phyloP scores from a whole-genome alignment of 2,797 vertebrate species.

The Sternotherus odoratus region DNA sequence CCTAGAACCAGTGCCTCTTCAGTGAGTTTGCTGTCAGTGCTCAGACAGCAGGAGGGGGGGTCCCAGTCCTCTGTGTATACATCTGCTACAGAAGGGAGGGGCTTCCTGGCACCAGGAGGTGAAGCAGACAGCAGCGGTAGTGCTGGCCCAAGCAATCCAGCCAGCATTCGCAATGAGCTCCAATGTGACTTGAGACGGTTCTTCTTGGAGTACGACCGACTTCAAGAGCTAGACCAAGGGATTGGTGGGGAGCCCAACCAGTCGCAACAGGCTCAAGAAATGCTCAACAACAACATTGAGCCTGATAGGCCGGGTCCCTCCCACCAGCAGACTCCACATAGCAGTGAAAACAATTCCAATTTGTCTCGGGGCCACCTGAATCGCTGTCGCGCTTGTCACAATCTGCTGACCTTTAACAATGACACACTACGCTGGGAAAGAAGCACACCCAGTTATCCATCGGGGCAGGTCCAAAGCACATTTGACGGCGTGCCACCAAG shows the following conservation, averaged over 20 bases:
- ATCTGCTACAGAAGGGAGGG: conserved; percentile 93
- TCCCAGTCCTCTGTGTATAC: conserved; percentile 96
- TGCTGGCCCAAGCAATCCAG: conserved; percentile 82
- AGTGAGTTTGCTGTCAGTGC: conserved; percentile 92
- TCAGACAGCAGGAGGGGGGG: conserved; percentile 93
- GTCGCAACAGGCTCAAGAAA: conserved; percentile 90
- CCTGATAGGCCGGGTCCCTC: conserved; percentile 92
- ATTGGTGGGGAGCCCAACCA: conserved; percentile 83
- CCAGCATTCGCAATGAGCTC: conserved; percentile 93
- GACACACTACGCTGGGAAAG: conserved; percentile 99
- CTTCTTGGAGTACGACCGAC: conserved; percentile 97
- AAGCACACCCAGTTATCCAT: conserved; percentile 84
- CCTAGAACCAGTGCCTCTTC: conserved; percentile 97
- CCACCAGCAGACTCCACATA: conserved; percentile 87
- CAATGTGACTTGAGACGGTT: conserved; percentile 98
- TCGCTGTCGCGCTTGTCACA: conserved; percentile 98
- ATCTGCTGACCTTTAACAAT: conserved; percentile 98
- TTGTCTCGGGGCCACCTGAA: conserved; percentile 93
- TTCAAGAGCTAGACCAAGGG: conserved; percentile 94
- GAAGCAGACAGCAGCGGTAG: conserved; percentile 88
- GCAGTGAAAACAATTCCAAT: conserved; percentile 86
- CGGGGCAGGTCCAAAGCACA: conserved; percentile 84
- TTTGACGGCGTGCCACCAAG: conserved; percentile 87
- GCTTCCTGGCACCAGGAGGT: conserved; percentile 84
- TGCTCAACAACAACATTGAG: conserved; percentile 96